Percentiles rank a stretch among this genome's conserved stretches.
phyloP scores from a whole-genome alignment of 2,797 vertebrate species.

The Limnodromus scolopaceus region DNA sequence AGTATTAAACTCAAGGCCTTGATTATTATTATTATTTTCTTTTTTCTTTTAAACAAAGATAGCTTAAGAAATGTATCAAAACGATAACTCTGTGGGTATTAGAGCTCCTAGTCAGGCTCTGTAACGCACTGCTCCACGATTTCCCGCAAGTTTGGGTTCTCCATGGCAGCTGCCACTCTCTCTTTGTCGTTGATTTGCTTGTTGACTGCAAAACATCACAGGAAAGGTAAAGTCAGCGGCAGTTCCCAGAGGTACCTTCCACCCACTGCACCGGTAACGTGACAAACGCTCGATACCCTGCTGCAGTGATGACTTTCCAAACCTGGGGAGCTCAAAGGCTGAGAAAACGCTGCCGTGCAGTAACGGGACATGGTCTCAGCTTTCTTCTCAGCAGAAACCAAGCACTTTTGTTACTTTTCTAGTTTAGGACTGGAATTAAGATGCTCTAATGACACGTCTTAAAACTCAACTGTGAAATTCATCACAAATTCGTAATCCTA shows the following conservation, averaged over 20 bases:
- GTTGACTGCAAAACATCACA: slow-evolving; percentile 85
- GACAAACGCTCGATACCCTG: too few species aligned
- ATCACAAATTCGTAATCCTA: rapidly evolving
- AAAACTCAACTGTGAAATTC: neutral
- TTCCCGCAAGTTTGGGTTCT: slow-evolving; percentile 92
- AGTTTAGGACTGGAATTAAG: neutral
- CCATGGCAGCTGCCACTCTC: slow-evolving; percentile 96
- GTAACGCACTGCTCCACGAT: slow-evolving; percentile 96
- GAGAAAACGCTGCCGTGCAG: neutral
- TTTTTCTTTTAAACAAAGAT: slow-evolving; percentile 28
- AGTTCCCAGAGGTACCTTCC: neutral
- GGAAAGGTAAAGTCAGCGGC: neutral
- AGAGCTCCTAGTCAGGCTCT: slow-evolving; percentile 83
- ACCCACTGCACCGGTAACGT: too few species aligned
- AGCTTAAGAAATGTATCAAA: slow-evolving; percentile 46
- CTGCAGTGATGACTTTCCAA: neutral
- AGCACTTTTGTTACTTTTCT: rapidly evolving
- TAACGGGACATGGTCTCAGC: rapidly evolving
- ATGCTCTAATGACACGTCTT: rapidly evolving
- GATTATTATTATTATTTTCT: neutral
- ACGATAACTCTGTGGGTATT: neutral
- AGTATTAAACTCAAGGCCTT: slow-evolving; percentile 61
- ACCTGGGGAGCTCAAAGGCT: too few species aligned
- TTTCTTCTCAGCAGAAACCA: rapidly evolving
- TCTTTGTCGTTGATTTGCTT: slow-evolving; percentile 99